Percentiles rank a stretch among this genome's conserved stretches.
Evolutionary conservation across 1,140 invertebrate genomes (phyloP).

Genomic region (Drosophila teissieri): DNA sequence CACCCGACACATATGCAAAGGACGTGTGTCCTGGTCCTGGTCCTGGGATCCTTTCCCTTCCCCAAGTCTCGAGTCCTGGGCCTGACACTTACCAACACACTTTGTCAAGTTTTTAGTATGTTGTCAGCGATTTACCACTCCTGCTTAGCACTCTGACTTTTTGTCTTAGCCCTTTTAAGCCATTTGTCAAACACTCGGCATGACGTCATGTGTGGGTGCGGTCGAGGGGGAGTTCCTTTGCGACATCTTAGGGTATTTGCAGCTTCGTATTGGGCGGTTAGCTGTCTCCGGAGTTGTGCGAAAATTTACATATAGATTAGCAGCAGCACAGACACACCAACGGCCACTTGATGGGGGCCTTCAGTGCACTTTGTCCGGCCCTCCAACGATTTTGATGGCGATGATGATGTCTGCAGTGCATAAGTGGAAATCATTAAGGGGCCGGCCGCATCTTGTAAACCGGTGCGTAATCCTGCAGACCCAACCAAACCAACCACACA

Average conservation of each 20-base stretch:
- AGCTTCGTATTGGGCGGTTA: slow-evolving; percentile 24
- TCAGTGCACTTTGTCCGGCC: slow-evolving; percentile 47
- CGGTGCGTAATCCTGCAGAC: slow-evolving; percentile 70
- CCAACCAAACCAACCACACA: slow-evolving; percentile 5
- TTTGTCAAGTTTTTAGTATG: slow-evolving; percentile 82
- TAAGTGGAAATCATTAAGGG: slow-evolving; percentile 79
- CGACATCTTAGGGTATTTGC: slow-evolving; percentile 35
- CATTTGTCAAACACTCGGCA: slow-evolving; percentile 77
- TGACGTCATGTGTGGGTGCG: slow-evolving; percentile 64
- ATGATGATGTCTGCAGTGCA: slow-evolving; percentile 63
- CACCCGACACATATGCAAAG: slow-evolving; percentile 68
- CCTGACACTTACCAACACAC: slow-evolving; percentile 77
- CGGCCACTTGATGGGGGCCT: slow-evolving; percentile 43
- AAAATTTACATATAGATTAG: slow-evolving; percentile 81
- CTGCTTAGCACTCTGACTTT: slow-evolving; percentile 17
- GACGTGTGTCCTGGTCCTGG: slow-evolving; percentile 39
- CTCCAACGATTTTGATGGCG: slow-evolving; percentile 23
- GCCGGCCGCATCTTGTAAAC: slow-evolving; percentile 74
- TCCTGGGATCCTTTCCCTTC: not conserved
- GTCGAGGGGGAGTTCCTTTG: not conserved
- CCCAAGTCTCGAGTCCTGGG: slow-evolving; percentile 30
- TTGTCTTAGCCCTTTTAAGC: slow-evolving; percentile 67
- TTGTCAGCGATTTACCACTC: slow-evolving; percentile 57
- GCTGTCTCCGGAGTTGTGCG: slow-evolving; percentile 29
- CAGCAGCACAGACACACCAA: slow-evolving; percentile 48